Evolutionary conservation across 2,888 invertebrate genomes (phyloP), one percentile per base, ranked within the genome.

Genomic region (Cataglyphis livida): DNA sequence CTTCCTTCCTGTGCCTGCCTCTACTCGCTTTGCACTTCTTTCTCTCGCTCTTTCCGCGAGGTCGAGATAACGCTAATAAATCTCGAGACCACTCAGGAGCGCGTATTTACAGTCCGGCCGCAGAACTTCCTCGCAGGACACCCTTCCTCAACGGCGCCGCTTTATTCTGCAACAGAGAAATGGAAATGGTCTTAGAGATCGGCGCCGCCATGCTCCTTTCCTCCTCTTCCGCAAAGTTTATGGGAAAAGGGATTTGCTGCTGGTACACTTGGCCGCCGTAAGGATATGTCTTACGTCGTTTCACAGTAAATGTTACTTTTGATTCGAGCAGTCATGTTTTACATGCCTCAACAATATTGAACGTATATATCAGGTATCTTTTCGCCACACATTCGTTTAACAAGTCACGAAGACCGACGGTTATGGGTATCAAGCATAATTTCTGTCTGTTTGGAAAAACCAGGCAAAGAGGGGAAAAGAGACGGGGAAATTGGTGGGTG

Each of bases 131-230:
- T 65, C 28, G 73, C 83, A 65, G 35, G 79, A 84, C 84, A 84
- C 84, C 87, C 71, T 62, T 81, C 68, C 64, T 41, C 82, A 78
- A 68, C 68, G 73, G 57, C 68, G 61, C 75, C 59, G 78, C 84
- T 64, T 86, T 74, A 85, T 86, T 86, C 92, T 91, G 91, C 73
- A 92, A 92, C 92, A 92, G 79, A 89, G 76, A 89, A 84, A 88
- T 82, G 76, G 70, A 84, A 74, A 88, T 73, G 66, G 81, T 84
- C 74, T 87, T 85, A 87, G 83, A 87, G 83, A 83, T 86, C 71
- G 61, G 5, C 75, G 85, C 83, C 82, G 84, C 70, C 82, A 82
- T 86, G 83, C 41, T 41, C 66, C 38, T 59, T 75, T 48, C 57
- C 10, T 25, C 54, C 3, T 51, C 51, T 51, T 6, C 12, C 35